Percentiles rank a stretch among this genome's conserved stretches.
These are phyloP conservation scores for Ptychochromis oligacanthus DNA, from an alignment of 2,113 vertebrate species.

Conservation along the genomic window DNA sequence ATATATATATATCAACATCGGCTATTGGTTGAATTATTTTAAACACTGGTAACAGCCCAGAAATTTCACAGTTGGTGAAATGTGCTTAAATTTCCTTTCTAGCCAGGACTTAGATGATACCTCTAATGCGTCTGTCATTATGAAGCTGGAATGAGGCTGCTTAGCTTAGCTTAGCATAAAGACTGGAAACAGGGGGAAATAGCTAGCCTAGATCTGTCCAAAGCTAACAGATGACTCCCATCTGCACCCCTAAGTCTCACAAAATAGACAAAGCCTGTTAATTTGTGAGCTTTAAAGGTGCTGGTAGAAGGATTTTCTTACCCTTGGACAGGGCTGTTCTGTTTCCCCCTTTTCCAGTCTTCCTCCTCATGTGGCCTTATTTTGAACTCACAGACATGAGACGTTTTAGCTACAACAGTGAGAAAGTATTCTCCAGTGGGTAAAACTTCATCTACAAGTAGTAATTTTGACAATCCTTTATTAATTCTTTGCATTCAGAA, in stretches of 20 bases:
- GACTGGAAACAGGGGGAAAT: background rate
- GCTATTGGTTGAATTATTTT: background rate
- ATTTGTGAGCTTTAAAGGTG: conserved; percentile 4
- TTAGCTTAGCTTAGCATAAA: accelerated
- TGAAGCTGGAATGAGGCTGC: background rate
- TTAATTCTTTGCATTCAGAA: background rate
- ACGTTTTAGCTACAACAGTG: background rate
- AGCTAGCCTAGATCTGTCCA: background rate
- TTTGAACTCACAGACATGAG: background rate
- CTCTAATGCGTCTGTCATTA: too few species aligned
- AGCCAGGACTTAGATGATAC: background rate
- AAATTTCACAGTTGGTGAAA: background rate
- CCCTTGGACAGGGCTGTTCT: background rate
- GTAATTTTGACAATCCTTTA: background rate
- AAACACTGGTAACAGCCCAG: background rate
- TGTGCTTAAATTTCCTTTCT: background rate
- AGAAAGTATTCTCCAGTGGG: background rate
- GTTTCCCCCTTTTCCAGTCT: background rate
- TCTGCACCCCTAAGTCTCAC: accelerated
- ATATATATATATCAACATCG: background rate
- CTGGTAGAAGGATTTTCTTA: background rate
- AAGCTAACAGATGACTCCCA: background rate
- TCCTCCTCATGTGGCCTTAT: background rate
- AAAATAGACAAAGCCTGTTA: background rate
- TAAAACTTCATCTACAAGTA: background rate